Percentiles rank a stretch among this genome's conserved stretches.
Evolutionary conservation across 1,140 invertebrate species (phyloP).

Genomic region (Ectropis grisescens): DNA sequence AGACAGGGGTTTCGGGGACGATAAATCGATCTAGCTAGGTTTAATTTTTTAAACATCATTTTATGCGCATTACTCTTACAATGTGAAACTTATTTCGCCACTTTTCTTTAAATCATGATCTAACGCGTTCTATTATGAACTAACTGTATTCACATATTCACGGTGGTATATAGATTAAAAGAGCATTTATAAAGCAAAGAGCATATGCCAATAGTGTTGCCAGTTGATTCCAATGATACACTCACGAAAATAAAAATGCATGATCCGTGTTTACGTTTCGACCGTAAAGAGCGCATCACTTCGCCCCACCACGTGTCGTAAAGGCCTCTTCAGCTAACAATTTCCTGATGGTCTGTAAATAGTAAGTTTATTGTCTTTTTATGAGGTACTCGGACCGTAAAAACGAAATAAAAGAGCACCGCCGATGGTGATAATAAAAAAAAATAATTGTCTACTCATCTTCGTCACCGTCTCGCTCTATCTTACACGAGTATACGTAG

Average conservation of each 20-base stretch:
- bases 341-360: conserved; percentile 71
- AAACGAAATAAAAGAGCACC: conserved; percentile 70
- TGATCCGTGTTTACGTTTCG: conserved; percentile 56
- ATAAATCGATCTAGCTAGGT: too few relatives aligned
- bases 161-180: too few relatives aligned
- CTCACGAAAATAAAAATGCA: conserved; percentile 45
- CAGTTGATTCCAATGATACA: conserved; percentile 15
- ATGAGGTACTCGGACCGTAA: conserved; percentile 71
- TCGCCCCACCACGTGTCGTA: conserved; percentile 60
- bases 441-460: conserved; percentile 71
- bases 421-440: conserved; percentile 70
- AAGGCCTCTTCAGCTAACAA: conserved; percentile 69
- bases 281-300: conserved; percentile 62
- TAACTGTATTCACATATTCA: too few relatives aligned
- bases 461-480: conserved; percentile 60
- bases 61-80: too few relatives aligned
- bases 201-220: too few relatives aligned
- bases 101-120: too few relatives aligned
- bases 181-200: too few relatives aligned
- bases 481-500: conserved; percentile 36
- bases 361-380: conserved; percentile 71
- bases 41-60: too few relatives aligned
- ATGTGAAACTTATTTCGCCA: too few relatives aligned
- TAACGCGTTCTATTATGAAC: too few relatives aligned
- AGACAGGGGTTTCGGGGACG: too few relatives aligned